Evolutionary conservation across 2,113 vertebrate genomes (phyloP).

Genomic region (Dolichotis patagonum): DNA sequence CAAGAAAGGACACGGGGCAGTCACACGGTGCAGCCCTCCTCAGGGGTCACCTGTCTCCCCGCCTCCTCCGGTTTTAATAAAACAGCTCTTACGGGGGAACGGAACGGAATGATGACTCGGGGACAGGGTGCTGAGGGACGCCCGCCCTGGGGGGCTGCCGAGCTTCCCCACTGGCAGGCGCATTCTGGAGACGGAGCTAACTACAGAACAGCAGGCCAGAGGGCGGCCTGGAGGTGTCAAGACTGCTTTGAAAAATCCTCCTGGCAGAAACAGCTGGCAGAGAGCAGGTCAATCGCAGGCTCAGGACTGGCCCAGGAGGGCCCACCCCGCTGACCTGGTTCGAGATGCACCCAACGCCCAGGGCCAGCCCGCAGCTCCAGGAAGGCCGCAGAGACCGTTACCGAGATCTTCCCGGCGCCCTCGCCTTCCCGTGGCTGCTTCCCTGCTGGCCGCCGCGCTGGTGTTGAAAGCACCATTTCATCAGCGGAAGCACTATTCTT

Average conservation of each 20-base stretch:
- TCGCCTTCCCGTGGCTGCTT: background rate
- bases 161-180: background rate
- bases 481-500: background rate
- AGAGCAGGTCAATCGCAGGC: rapidly evolving
- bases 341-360: rapidly evolving
- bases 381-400: background rate
- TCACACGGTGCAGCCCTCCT: rapidly evolving
- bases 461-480: background rate
- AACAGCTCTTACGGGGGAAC: rapidly evolving
- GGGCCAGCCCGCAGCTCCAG: background rate
- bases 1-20: rapidly evolving
- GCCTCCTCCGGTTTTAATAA: background rate
- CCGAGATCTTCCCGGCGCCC: rapidly evolving
- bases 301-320: rapidly evolving
- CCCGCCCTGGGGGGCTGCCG: rapidly evolving
- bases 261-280: background rate
- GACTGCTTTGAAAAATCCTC: background rate
- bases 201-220: background rate
- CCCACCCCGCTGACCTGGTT: too few species aligned
- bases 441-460: too few species aligned
- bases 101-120: rapidly evolving
- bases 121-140: rapidly evolving
- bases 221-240: rapidly evolving
- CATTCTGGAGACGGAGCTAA: background rate
- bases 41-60: rapidly evolving